Evolutionary conservation across 2,888 invertebrate species (phyloP), one percentile per base, ranked within the genome.

Genomic region (Thymelicus lineola): DNA sequence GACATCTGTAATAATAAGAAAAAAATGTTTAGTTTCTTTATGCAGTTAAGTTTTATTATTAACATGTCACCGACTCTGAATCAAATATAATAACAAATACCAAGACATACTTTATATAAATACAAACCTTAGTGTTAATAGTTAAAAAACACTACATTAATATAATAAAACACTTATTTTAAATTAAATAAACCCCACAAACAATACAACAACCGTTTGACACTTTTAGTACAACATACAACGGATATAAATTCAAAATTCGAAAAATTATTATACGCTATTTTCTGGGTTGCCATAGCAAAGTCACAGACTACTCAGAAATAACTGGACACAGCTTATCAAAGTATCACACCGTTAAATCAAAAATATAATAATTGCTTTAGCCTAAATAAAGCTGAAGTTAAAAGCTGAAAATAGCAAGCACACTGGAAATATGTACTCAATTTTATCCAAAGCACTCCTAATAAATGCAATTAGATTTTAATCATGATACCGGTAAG

Each of bases 1-100:
- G 93, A 92, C 93, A 93, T 93, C 91, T 91, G 86, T 50, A 90
- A 85, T 59, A 71, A 66, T 20, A 66, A 59, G 36, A 38, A 53
- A 15, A 42, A 4, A 42, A 12, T 42, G 0, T 42, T 28, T 0
- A 10, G 10, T 42, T 42, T 42, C 9, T 3, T 7, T 42, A 4
- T 42, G 12, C n/a, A n/a, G n/a, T n/a, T n/a, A n/a, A n/a, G n/a
- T n/a, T n/a, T n/a, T n/a, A n/a, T n/a, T 28, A 28, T 2, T 28
- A 28, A 5, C 28, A 28, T 28, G 3, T 28, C 28, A 5, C 28
- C 28, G 28, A 28, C 28, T 1, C 28, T 28, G 28, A 28, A 28
- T 28, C 28, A 28, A 28, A 28, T 38, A 1, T 38, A 38, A 9
- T 7, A 12, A 42, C 4, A 42, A 42, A 42, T 42, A 42, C 9